phyloP scores from a whole-genome alignment of 1,140 invertebrate species.

The Nylanderia fulva region DNA sequence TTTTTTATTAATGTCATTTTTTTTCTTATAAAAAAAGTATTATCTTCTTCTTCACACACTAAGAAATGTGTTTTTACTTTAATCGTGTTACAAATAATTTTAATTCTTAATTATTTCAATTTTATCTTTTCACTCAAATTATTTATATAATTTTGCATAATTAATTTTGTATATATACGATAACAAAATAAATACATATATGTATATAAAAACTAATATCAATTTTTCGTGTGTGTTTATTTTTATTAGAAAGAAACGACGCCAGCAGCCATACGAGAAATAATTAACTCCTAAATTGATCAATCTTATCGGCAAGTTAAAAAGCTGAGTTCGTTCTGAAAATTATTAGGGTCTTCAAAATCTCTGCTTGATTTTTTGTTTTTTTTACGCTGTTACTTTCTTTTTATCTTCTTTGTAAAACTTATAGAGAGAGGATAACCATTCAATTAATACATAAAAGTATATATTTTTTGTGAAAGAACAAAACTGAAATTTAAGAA shows the following conservation, averaged over 20 bases:
- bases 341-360: not conserved
- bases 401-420: not conserved
- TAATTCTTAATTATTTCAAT: not conserved
- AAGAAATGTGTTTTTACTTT: not conserved
- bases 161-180: too few relatives aligned
- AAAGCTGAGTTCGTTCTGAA: not conserved
- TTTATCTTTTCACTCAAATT: too few relatives aligned
- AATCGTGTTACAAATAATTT: not conserved
- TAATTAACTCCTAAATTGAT: conserved; percentile 31
- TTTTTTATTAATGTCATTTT: not conserved
- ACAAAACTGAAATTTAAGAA: not conserved
- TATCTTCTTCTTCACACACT: too few relatives aligned
- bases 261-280: conserved; percentile 50
- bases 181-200: not conserved
- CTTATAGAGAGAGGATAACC: not conserved
- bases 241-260: conserved; percentile 64
- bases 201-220: not conserved
- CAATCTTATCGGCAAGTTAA: not conserved
- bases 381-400: not conserved
- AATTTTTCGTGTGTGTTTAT: not conserved
- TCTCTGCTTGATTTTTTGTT: not conserved
- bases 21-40: not conserved
- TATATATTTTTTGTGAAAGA: not conserved
- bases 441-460: not conserved
- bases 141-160: too few relatives aligned